Conservation (phyloP, 2,797 vertebrate species). For the Cyprinodon diabolis region DNA sequence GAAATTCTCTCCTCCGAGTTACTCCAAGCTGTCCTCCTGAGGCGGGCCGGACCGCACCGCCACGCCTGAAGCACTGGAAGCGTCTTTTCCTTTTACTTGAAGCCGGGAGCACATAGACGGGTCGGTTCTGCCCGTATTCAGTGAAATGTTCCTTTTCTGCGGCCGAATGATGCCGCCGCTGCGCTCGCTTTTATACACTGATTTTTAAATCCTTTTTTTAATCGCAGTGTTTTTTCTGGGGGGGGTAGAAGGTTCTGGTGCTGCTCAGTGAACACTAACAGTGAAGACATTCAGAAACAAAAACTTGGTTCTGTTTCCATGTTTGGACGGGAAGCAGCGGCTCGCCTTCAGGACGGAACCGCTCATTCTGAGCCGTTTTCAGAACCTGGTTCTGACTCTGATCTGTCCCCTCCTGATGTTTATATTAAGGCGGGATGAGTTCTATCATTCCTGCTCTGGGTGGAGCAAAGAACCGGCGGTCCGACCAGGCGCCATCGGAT, state of each 20-base stretch:
- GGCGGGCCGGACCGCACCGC: background rate
- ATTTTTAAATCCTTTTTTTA: background rate
- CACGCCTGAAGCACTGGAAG: too few species aligned
- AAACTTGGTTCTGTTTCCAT: too few species aligned
- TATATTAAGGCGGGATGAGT: conserved; percentile 67
- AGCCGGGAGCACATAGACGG: background rate
- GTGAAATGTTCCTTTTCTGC: too few species aligned
- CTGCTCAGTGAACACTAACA: background rate
- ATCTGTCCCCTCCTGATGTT: background rate
- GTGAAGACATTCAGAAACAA: background rate
- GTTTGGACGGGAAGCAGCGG: background rate
- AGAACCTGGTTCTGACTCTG: background rate
- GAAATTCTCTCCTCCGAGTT: conserved; percentile 97
- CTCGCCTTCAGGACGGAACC: background rate
- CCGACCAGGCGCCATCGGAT: background rate
- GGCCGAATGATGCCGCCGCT: background rate
- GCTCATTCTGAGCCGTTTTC: background rate
- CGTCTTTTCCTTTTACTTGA: background rate
- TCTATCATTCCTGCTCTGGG: conserved; percentile 70
- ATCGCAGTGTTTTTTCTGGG: background rate
- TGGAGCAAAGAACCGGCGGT: background rate
- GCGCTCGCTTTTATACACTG: background rate
- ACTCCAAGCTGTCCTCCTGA: conserved; percentile 96
- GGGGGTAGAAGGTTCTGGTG: background rate
- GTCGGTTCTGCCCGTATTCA: too few species aligned